Percentiles rank a stretch among this genome's conserved stretches.
Evolutionary conservation across 2,888 invertebrate species (phyloP).

Genomic region (Apamea anceps): DNA sequence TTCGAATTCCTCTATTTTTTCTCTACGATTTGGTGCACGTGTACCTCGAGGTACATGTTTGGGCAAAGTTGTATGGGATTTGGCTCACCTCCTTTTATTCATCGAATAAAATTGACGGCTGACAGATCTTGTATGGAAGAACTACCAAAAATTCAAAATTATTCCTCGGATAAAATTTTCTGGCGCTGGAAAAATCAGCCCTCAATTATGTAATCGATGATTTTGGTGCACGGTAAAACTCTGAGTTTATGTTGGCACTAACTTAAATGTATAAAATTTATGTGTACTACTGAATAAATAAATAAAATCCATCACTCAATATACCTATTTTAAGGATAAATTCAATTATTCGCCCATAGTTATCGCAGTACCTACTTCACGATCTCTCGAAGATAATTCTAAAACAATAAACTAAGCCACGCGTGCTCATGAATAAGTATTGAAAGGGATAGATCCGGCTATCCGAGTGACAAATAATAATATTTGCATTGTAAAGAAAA

Average conservation of each 20-base stretch:
- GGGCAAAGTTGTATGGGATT: too few species aligned
- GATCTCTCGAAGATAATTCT: slow-evolving; percentile 37
- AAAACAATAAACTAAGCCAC: slow-evolving; percentile 44
- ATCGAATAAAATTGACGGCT: too few species aligned
- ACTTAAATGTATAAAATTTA: neutral
- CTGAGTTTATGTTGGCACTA: neutral
- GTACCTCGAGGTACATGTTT: too few species aligned
- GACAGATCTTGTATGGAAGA: too few species aligned
- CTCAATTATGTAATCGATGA: too few species aligned
- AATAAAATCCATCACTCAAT: neutral
- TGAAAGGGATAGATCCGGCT: slow-evolving; percentile 52
- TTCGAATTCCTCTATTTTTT: too few species aligned
- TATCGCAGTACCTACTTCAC: neutral
- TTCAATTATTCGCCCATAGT: neutral
- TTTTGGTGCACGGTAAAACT: neutral
- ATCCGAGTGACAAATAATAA: slow-evolving; percentile 46
- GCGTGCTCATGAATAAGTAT: slow-evolving; percentile 63
- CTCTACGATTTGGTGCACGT: too few species aligned
- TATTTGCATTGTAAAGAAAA: slow-evolving; percentile 42
- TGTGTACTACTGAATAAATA: neutral
- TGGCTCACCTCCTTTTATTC: too few species aligned
- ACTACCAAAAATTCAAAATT: too few species aligned
- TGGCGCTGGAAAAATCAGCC: too few species aligned
- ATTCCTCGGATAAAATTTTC: too few species aligned
- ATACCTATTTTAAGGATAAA: neutral